These are phyloP conservation scores for Exephanes ischioxanthus DNA, from an alignment of 2,888 invertebrate species.

Conservation along the genomic window DNA sequence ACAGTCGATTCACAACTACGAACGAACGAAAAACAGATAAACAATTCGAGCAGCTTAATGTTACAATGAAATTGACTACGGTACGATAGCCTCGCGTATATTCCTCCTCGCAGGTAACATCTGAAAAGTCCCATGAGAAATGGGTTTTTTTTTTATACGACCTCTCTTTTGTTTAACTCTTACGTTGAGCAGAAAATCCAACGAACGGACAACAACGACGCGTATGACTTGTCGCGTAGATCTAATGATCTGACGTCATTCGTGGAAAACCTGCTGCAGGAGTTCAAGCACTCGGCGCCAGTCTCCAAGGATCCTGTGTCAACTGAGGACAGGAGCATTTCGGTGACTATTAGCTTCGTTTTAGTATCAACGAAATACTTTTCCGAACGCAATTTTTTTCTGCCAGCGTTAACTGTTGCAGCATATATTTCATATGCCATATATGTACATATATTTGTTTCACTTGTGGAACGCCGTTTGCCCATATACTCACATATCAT, in stretches of 20 bases:
- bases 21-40: not conserved
- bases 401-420: not conserved
- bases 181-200: slow-evolving; percentile 82
- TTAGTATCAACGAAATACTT: slow-evolving; percentile 75
- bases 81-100: slow-evolving; percentile 3
- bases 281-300: slow-evolving; percentile 87
- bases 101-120: slow-evolving; percentile 26
- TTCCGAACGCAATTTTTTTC: not conserved
- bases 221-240: slow-evolving; percentile 89
- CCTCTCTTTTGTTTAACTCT: slow-evolving; percentile 53
- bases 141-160: slow-evolving; percentile 53
- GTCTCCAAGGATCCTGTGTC: slow-evolving; percentile 87
- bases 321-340: slow-evolving; percentile 88
- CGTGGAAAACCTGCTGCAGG: slow-evolving; percentile 91
- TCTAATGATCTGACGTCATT: slow-evolving; percentile 91
- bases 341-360: slow-evolving; percentile 86
- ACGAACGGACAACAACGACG: slow-evolving; percentile 87
- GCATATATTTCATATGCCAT: not conserved
- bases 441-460: not conserved
- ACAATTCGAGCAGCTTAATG: not conserved
- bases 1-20: not conserved
- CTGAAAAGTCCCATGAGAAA: slow-evolving; percentile 3
- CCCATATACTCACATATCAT: not conserved
- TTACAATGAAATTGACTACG: not conserved
- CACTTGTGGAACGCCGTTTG: not conserved